Evolutionary conservation across 1,140 invertebrate genomes (phyloP), one percentile per base, ranked within the genome.

Genomic region (Trinorchestia longiramus): DNA sequence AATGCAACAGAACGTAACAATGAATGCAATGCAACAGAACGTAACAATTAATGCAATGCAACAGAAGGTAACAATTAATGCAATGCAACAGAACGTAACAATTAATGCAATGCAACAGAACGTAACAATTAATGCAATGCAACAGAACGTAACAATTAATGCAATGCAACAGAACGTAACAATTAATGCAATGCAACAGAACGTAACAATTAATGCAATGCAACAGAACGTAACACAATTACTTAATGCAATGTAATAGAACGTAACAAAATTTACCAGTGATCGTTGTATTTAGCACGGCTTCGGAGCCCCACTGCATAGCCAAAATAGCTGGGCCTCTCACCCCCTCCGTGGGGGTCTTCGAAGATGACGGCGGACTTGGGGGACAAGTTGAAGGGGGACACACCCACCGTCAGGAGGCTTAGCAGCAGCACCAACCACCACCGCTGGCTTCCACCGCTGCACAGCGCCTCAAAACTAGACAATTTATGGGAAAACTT

Each of bases 291-390:
- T 15, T 43, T 41, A 15, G 88, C 88, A 15, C 88, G n/a, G 88
- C 88, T 90, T 36, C 88, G 88, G 88, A 90, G 88, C 11, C 88
- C 88, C 88, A 90, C 88, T 36, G 88, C 88, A 41, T 42, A 90
- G 8, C 88, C 88, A 41, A 90, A 90, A 41, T 90, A 90, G 41
- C n/a, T 42, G 88, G 88, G 28, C 41, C 88, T 41, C 41, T 90
- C 88, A 3, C 41, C 88, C 0, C 88, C 88, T 41, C 88, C 43
- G 41, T 90, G 36, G 88, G 88, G 88, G 88, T 90, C 88, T 41
- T 90, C 88, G 88, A 90, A 90, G 4, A 90, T 43, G 88, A 42
- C 36, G 88, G 88, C 88, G 4, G 88, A 41, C 88, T 90, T 36
- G 88, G 88, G 88, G 88, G 88, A 41, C 88, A 90, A 41, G 88